Evolutionary conservation across 2,113 vertebrate species (phyloP).

Genomic region (Daboia siamensis): DNA sequence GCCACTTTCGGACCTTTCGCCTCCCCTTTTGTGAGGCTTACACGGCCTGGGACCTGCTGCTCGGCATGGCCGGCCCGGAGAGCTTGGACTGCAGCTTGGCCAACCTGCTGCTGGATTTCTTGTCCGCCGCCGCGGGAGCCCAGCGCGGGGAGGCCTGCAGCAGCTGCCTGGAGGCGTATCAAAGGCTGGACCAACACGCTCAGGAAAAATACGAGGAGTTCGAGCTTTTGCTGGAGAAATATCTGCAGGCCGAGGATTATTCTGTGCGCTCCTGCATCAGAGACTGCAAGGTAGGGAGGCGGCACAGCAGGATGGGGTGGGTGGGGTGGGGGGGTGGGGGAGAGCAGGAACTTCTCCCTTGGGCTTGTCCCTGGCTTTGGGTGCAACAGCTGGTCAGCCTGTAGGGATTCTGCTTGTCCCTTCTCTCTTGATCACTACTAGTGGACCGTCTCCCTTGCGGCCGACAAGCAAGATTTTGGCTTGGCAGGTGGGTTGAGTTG

Average conservation of each 20-base stretch:
- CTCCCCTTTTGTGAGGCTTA: conserved; percentile 84
- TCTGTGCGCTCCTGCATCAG: conserved; percentile 80
- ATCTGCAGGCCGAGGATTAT: conserved; percentile 81
- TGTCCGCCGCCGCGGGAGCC: conserved; percentile 70
- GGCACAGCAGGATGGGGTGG: neutral
- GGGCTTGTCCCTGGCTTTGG: neutral
- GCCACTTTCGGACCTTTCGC: conserved; percentile 82
- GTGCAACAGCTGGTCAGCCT: neutral
- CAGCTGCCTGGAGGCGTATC: conserved; percentile 80
- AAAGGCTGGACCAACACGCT: conserved; percentile 86
- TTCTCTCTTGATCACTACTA: neutral
- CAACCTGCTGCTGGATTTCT: conserved; percentile 75
- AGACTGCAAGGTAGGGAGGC: conserved; percentile 78
- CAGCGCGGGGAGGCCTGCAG: conserved; percentile 77
- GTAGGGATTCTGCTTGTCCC: neutral
- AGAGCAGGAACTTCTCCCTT: neutral
- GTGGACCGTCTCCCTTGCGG: neutral
- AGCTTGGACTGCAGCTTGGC: conserved; percentile 82
- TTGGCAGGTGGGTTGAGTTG: neutral
- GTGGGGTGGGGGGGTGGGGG: no score
- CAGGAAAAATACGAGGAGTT: conserved; percentile 91
- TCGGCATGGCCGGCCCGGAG: conserved; percentile 79
- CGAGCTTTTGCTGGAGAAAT: conserved; percentile 82
- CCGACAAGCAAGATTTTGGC: neutral
- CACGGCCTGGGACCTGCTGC: conserved; percentile 81